These are phyloP conservation scores for Amiota minor DNA, from an alignment of 2,888 invertebrate genomes.

Conservation along the genomic window DNA sequence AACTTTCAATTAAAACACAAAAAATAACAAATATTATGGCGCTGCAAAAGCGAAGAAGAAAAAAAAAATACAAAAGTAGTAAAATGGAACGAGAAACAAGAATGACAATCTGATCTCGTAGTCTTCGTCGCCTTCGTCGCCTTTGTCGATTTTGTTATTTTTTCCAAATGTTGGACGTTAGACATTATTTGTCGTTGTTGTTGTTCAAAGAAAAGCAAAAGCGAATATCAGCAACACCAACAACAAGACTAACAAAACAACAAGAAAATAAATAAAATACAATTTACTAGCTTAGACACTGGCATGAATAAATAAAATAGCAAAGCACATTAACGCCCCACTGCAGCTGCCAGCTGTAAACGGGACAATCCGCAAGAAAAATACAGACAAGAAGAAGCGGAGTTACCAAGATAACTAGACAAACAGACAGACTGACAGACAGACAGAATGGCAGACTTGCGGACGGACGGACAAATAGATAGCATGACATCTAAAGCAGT, in stretches of 20 bases:
- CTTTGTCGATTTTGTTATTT: background rate
- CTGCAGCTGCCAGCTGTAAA: constrained; percentile 62
- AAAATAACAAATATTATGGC: constrained; percentile 32
- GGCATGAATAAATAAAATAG: constrained; percentile 67
- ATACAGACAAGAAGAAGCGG: background rate
- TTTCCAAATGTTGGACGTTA: constrained; percentile 51
- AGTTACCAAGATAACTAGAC: background rate
- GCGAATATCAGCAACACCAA: constrained; percentile 41
- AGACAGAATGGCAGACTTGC: constrained; percentile 28
- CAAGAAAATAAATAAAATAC: constrained; percentile 48
- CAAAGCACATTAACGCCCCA: constrained; percentile 67
- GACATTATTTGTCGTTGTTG: constrained; percentile 49
- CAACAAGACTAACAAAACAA: constrained; percentile 9
- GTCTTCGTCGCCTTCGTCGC: constrained; percentile 37
- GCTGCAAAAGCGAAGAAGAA: background rate
- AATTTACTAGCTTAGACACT: constrained; percentile 66
- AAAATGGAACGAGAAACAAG: constrained; percentile 52
- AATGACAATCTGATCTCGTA: constrained; percentile 66
- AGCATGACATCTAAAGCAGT: constrained; percentile 14
- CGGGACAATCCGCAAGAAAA: constrained; percentile 1
- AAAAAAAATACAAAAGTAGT: constrained; percentile 3
- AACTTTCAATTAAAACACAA: constrained; percentile 66
- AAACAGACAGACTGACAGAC: constrained; percentile 37
- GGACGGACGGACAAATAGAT: constrained; percentile 40
- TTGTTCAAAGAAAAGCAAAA: constrained; percentile 62